These are phyloP conservation scores for Coluber constrictor DNA, from an alignment of 2,797 vertebrate genomes.

Conservation along the genomic window DNA sequence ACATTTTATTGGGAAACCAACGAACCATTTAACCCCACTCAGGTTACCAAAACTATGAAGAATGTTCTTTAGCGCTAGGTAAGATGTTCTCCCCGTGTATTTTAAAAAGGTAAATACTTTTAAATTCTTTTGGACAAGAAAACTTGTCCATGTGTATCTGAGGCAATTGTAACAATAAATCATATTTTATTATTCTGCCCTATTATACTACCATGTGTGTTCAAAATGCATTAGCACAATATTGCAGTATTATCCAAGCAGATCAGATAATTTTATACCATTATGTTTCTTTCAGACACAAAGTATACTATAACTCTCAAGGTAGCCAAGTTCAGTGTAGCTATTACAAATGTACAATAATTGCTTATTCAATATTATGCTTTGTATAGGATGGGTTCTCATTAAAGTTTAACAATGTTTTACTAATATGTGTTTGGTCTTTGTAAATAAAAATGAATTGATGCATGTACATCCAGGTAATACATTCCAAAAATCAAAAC, in stretches of 20 bases:
- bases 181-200: background rate
- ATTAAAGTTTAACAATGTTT: background rate
- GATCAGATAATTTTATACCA: background rate
- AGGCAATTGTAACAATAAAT: background rate
- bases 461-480: background rate
- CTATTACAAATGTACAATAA: background rate
- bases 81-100: background rate
- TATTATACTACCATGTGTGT: background rate
- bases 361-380: background rate
- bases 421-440: background rate
- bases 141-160: background rate
- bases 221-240: background rate
- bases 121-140: background rate
- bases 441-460: background rate
- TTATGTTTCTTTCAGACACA: background rate
- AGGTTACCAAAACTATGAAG: background rate
- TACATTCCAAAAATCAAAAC: background rate
- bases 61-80: background rate
- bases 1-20: background rate
- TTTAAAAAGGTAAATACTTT: background rate
- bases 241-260: background rate
- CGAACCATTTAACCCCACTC: background rate
- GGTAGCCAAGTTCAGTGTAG: background rate
- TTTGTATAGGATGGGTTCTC: background rate
- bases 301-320: background rate